Conservation (phyloP, 1,140 invertebrate species). For the Hydropsyche tenuis region DNA sequence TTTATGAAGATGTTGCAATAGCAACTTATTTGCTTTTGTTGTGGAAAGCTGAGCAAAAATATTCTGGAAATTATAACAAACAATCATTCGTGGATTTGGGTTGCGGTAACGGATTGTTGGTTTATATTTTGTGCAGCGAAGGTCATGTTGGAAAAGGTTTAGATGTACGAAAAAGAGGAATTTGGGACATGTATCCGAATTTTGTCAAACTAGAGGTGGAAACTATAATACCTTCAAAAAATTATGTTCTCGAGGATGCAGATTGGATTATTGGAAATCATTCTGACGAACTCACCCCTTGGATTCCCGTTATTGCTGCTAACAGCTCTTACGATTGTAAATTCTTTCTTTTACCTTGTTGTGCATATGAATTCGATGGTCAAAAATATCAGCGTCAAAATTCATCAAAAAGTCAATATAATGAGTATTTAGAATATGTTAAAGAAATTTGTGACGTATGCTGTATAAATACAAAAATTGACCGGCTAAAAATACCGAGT, state of each 20-base stretch:
- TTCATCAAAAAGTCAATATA: conserved; percentile 76
- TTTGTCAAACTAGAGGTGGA: conserved; percentile 61
- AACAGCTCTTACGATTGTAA: conserved; percentile 71
- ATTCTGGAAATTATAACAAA: conserved; percentile 55
- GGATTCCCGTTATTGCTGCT: conserved; percentile 93
- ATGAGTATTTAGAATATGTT: conserved; percentile 84
- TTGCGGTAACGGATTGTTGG: conserved; percentile 96
- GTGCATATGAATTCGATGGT: conserved; percentile 88
- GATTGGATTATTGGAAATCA: conserved; percentile 99
- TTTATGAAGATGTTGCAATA: conserved; percentile 96
- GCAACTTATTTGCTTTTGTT: conserved; percentile 87
- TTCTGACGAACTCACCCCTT: conserved; percentile 97
- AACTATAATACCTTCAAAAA: conserved; percentile 74
- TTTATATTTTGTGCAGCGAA: conserved; percentile 85
- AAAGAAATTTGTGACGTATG: conserved; percentile 72
- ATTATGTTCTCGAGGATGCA: conserved; percentile 73
- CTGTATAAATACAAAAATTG: conserved; percentile 78
- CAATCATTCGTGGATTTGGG: conserved; percentile 92
- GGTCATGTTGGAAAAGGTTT: conserved; percentile 87
- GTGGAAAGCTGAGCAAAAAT: conserved; percentile 68
- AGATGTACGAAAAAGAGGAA: conserved; percentile 87
- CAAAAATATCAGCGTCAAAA: conserved; percentile 78
- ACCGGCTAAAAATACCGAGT: conserved; percentile 93
- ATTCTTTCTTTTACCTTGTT: conserved; percentile 94
- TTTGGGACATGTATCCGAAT: conserved; percentile 83